phyloP scores from a whole-genome alignment of 2,888 invertebrate genomes.

The Euclidia mi region DNA sequence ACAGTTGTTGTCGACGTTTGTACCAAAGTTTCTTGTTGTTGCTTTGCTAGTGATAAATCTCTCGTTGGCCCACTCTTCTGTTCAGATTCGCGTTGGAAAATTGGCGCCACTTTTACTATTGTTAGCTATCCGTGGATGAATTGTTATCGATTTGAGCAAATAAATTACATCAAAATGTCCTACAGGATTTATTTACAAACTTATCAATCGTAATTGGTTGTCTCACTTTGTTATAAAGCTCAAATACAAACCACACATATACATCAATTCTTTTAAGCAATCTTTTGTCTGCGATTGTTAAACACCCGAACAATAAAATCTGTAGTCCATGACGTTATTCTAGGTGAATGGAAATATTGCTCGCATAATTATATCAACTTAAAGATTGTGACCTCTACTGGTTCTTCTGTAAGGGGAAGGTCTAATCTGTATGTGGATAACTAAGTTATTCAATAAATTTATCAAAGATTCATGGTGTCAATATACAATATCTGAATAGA shows the following conservation, averaged over 20 bases:
- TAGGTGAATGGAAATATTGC: no score
- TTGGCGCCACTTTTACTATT: constrained; percentile 62
- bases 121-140: constrained; percentile 53
- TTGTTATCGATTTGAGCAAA: constrained; percentile 55
- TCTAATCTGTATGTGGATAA: no score
- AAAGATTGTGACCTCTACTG: no score
- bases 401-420: no score
- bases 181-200: constrained; percentile 35
- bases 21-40: constrained; percentile 61
- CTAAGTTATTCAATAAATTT: no score
- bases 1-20: constrained; percentile 58
- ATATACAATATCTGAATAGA: no score
- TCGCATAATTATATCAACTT: no score
- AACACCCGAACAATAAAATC: no score
- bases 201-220: constrained; percentile 40
- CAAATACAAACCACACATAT: not conserved
- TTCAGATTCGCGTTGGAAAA: constrained; percentile 63
- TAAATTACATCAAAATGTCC: constrained; percentile 47
- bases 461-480: no score
- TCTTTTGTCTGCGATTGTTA: no score
- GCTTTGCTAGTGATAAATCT: constrained; percentile 68
- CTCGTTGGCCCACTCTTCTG: constrained; percentile 57
- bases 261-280: no score
- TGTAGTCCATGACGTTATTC: no score
- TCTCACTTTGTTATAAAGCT: constrained; percentile 20